These are phyloP conservation scores for Aphaenogaster rudis DNA, from an alignment of 1,140 invertebrate genomes.

Conservation along the genomic window DNA sequence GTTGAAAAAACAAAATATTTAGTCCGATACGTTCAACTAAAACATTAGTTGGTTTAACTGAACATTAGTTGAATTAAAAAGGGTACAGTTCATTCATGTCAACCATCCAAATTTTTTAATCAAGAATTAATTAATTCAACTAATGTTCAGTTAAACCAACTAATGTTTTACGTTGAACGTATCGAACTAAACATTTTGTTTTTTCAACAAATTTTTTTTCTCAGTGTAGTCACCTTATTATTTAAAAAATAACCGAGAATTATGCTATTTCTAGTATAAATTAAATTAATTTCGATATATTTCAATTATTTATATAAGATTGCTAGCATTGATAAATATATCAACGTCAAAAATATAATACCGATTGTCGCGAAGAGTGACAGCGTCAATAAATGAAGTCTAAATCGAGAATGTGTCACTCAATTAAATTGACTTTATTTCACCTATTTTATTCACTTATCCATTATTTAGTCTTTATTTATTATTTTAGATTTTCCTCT, in stretches of 20 bases:
- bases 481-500: background rate
- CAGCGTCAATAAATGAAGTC: background rate
- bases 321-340: background rate
- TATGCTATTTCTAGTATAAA: background rate
- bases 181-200: too few species aligned
- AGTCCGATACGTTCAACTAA: too few species aligned
- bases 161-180: too few species aligned
- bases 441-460: background rate
- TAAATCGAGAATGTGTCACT: slow-evolving; percentile 15
- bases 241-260: background rate
- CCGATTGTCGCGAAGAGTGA: background rate
- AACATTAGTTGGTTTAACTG: too few species aligned
- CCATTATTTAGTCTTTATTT: slow-evolving; percentile 3
- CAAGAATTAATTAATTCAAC: too few species aligned
- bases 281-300: background rate
- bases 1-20: too few species aligned
- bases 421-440: slow-evolving; percentile 16
- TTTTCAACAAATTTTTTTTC: too few species aligned
- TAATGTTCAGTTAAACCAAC: too few species aligned
- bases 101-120: too few species aligned
- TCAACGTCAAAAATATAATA: background rate
- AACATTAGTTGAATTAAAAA: too few species aligned
- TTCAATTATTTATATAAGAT: background rate
- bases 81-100: too few species aligned
- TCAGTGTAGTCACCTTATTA: background rate